Conservation (phyloP, 2,113 vertebrate genomes). For the Galemys pyrenaicus region DNA sequence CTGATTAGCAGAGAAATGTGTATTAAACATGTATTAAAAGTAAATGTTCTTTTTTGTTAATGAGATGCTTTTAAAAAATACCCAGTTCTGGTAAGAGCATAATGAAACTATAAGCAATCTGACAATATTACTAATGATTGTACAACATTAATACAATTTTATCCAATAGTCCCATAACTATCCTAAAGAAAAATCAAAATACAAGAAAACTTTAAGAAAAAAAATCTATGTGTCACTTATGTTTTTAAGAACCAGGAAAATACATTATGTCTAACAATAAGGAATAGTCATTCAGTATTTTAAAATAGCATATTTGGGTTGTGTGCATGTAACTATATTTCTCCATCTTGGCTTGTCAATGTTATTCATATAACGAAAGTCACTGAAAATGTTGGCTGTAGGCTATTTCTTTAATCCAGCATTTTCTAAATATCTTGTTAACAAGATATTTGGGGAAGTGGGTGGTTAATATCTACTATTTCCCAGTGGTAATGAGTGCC, state of each 20-base stretch:
- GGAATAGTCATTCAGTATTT: not conserved
- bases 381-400: not conserved
- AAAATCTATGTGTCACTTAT: not conserved
- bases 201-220: constrained; percentile 29
- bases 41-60: not conserved
- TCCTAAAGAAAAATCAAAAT: not conserved
- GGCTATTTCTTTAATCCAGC: not conserved
- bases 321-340: not conserved
- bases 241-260: constrained; percentile 29
- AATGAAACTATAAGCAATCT: constrained; percentile 50
- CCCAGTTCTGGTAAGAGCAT: not conserved
- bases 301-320: not conserved
- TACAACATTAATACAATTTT: not conserved
- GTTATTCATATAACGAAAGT: not conserved
- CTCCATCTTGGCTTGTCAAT: not conserved
- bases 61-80: not conserved
- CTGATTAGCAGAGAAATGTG: constrained; percentile 6
- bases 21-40: no score
- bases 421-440: not conserved
- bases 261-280: not conserved
- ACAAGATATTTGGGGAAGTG: not conserved
- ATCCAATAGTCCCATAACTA: not conserved
- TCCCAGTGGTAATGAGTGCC: not conserved
- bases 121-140: constrained; percentile 9
- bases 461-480: not conserved